phyloP scores from a whole-genome alignment of 92 coral and sea anemone genomes.

The Bergia sp. region DNA sequence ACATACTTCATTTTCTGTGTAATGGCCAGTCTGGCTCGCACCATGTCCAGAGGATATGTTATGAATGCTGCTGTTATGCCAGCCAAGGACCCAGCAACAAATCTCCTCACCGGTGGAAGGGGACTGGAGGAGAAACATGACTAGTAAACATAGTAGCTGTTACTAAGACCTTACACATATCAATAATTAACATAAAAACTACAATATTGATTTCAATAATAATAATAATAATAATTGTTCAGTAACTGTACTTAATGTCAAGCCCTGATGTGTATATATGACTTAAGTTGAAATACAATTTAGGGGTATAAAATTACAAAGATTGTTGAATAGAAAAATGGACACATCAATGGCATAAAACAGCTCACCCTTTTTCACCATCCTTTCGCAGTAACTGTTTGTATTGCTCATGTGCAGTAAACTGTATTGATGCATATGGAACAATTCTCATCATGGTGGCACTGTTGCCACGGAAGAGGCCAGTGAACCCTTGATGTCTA shows the following conservation, averaged over 20 bases:
- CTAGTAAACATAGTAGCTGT: not conserved
- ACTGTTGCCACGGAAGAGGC: constrained; percentile 96
- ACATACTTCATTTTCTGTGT: constrained; percentile 89
- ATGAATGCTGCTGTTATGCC: constrained; percentile 94
- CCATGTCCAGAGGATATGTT: constrained; percentile 96
- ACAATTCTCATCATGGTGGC: constrained; percentile 97
- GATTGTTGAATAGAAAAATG: no score
- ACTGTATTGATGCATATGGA: constrained; percentile 97
- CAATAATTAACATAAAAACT: no score
- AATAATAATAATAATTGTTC: no score
- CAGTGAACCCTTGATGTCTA: constrained; percentile 75
- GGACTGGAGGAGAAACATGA: constrained; percentile 41
- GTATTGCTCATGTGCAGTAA: constrained; percentile 92
- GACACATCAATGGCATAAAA: no score
- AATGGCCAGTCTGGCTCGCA: constrained; percentile 93
- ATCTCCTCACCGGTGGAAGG: constrained; percentile 85
- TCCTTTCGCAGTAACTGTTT: constrained; percentile 74
- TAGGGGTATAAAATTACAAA: no score
- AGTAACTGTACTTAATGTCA: no score
- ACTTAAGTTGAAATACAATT: no score
- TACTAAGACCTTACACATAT: not conserved
- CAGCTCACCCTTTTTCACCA: constrained; percentile 62
- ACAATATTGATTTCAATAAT: no score
- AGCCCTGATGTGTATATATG: no score
- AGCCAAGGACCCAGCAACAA: constrained; percentile 87